Percentiles rank a stretch among this genome's conserved stretches.
Evolutionary conservation across 2,888 invertebrate species (phyloP).

Genomic region (Subacronicta megacephala): DNA sequence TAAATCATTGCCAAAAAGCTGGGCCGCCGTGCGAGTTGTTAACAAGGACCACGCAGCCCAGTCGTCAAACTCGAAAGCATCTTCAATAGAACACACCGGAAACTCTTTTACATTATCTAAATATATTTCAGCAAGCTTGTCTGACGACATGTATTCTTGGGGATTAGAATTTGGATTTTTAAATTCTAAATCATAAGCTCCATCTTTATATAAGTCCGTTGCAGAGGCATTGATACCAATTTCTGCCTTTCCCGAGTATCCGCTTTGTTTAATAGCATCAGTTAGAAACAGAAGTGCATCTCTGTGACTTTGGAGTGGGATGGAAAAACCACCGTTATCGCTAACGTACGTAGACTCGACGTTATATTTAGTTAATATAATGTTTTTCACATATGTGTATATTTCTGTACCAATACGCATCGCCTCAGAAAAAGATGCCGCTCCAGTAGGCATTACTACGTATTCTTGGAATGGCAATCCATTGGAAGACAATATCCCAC

Average conservation of each 20-base stretch:
- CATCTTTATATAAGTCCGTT: conserved; percentile 97
- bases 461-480: conserved; percentile 98
- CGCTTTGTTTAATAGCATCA: conserved; percentile 97
- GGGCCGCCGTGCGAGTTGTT: conserved; percentile 92
- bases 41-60: conserved; percentile 98
- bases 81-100: conserved; percentile 97
- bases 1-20: conserved; percentile 97
- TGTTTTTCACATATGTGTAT: conserved; percentile 97
- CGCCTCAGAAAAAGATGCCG: conserved; percentile 96
- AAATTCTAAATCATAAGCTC: conserved; percentile 98
- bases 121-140: conserved; percentile 96
- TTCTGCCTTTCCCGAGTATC: conserved; percentile 96
- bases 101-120: conserved; percentile 96
- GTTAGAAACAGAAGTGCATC: conserved; percentile 96
- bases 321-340: conserved; percentile 99
- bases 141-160: conserved; percentile 94
- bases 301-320: conserved; percentile 97
- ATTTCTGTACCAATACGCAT: conserved; percentile 99
- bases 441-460: conserved; percentile 97
- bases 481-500: conserved; percentile 98
- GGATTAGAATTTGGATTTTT: conserved; percentile 98
- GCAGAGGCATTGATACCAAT: conserved; percentile 99
- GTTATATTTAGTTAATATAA: conserved; percentile 96
- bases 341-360: conserved; percentile 98
- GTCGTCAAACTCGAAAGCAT: conserved; percentile 99